These are phyloP conservation scores for Petrolisthes cinctipes DNA, from an alignment of 2,888 invertebrate genomes.

Conservation along the genomic window DNA sequence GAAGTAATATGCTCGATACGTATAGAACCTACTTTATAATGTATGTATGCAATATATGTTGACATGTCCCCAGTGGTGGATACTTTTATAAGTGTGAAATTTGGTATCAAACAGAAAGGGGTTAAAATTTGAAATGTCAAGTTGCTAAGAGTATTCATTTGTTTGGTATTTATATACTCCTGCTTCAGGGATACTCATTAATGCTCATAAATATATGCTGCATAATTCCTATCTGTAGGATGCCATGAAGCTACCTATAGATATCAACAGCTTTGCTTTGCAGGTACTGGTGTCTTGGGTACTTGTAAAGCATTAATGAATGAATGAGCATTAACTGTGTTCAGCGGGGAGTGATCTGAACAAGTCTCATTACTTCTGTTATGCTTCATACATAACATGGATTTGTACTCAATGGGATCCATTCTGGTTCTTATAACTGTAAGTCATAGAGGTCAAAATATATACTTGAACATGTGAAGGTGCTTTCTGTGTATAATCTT, in stretches of 20 bases:
- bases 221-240: conserved; percentile 41
- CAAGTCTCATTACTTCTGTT: conserved; percentile 50
- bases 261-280: conserved; percentile 38
- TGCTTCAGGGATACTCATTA: conserved; percentile 48
- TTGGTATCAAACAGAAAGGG: conserved; percentile 35
- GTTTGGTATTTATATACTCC: conserved; percentile 25
- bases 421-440: conserved; percentile 61
- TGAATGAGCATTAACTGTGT: conserved; percentile 5
- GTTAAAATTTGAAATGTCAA: conserved; percentile 14
- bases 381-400: conserved; percentile 47
- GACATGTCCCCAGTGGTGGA: conserved; percentile 29
- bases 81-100: conserved; percentile 26
- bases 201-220: conserved; percentile 46
- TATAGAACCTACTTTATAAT: conserved; percentile 34
- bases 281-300: conserved; percentile 32
- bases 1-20: conserved; percentile 42
- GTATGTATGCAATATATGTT: conserved; percentile 28
- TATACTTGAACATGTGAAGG: conserved; percentile 52
- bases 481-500: conserved; percentile 14
- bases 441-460: conserved; percentile 62
- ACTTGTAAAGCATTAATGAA: neutral
- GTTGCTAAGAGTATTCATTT: conserved; percentile 25
- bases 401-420: conserved; percentile 56
- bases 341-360: conserved; percentile 34
- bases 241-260: conserved; percentile 16